Base-by-base conservation (phyloP, 2,113 vertebrate species). In the Hypocryptadius cinnamomeus region DNA sequence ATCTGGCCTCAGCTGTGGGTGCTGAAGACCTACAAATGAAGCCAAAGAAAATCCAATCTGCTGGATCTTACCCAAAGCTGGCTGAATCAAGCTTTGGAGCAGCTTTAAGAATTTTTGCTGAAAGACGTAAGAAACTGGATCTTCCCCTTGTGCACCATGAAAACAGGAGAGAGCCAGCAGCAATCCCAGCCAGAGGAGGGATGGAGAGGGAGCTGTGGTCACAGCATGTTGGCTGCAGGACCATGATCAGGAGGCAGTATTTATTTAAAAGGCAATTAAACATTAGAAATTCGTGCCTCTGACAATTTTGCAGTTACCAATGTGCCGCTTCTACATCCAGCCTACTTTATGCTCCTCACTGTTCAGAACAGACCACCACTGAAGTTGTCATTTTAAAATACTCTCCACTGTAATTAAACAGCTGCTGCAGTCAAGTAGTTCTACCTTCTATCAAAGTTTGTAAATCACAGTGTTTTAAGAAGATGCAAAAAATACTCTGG, bases 351-450 rank as follows among this genome's bases (percentile, higher is more conserved):
- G 50, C 68, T 57, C 20, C n/a, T 70, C 13, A 3, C 44, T 93
- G 56, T 37, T 91, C 72, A 69, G 64, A 84, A 61, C 35, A 85
- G 94, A 96, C 96, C 93, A 94, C 95, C 94, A 77, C 51, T 48
- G 83, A 80, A 77, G 71, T 68, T 92, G 83, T 74, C 25, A 61
- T 71, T 92, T 91, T 39, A 89, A 92, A 91, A 85, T 82, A 85
- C 28, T 85, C 80, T 87, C 72, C 42, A 76, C 73, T 79, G 66
- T 88, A 76, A 96, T 96, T 96, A 87, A 96, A 87, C 63, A 70
- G 69, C 87, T 87, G 83, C 79, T 80, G 39, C 23, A 86, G 81
- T 64, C 87, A 56, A 85, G 89, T 89, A 94, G 78, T 45, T 42
- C 25, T 82, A 88, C 89, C 79, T 89, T 69, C 85, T 90, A 93